Percentiles rank a stretch among this genome's conserved stretches.
phyloP scores from a whole-genome alignment of 53 echinoderm and acorn worm species.

The Henricia sp. region DNA sequence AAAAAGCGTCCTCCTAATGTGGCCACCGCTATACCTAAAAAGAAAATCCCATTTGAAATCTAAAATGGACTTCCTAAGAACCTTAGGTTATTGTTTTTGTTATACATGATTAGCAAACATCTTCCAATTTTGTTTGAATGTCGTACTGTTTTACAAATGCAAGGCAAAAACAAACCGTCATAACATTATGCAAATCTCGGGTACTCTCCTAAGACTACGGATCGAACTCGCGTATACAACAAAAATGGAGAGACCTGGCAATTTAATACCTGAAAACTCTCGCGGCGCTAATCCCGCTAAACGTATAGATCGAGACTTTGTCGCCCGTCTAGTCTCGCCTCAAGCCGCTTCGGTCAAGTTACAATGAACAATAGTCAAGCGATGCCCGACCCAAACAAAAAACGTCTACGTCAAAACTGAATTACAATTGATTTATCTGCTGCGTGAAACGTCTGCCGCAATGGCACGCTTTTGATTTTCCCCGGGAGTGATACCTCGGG shows the following conservation, averaged over 20 bases:
- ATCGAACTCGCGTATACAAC: slow-evolving; percentile 13
- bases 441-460: slow-evolving; percentile 4
- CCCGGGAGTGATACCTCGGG: slow-evolving; percentile 19
- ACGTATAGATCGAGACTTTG: slow-evolving; percentile 29
- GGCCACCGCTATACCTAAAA: too few relatives aligned
- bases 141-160: too few relatives aligned
- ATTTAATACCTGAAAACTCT: slow-evolving; percentile 29
- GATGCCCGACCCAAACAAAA: not conserved
- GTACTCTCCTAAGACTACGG: too few relatives aligned
- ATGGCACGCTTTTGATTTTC: slow-evolving; percentile 27
- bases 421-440: slow-evolving; percentile 39
- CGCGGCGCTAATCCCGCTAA: slow-evolving; percentile 39
- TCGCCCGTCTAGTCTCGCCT: slow-evolving; percentile 15
- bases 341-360: slow-evolving; percentile 24
- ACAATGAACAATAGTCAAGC: slow-evolving; percentile 4
- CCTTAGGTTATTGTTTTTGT: too few relatives aligned
- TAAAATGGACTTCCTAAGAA: too few relatives aligned
- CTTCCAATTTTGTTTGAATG: too few relatives aligned
- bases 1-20: too few relatives aligned
- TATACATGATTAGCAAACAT: too few relatives aligned
- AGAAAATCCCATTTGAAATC: too few relatives aligned
- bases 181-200: too few relatives aligned
- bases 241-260: slow-evolving; percentile 14
- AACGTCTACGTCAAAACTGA: slow-evolving; percentile 9
- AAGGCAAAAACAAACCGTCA: too few relatives aligned